These are phyloP conservation scores for Poeciliopsis presidionis DNA, from an alignment of 2,797 vertebrate genomes.

Conservation along the genomic window DNA sequence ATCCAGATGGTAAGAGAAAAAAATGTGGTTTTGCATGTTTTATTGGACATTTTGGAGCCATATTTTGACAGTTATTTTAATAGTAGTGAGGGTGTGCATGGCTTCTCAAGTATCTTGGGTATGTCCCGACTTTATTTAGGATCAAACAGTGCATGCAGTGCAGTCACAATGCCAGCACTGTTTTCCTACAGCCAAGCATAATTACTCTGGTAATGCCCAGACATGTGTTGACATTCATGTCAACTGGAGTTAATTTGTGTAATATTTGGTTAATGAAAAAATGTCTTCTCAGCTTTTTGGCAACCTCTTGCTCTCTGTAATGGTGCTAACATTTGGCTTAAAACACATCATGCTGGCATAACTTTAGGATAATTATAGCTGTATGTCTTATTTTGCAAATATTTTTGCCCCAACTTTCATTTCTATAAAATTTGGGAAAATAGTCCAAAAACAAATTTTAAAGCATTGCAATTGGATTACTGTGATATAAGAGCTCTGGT, in stretches of 20 bases:
- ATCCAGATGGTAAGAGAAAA: not conserved
- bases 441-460: conserved; percentile 9
- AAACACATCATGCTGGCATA: not conserved
- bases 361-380: not conserved
- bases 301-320: not conserved
- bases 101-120: not conserved
- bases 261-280: conserved; percentile 9
- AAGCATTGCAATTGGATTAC: conserved; percentile 2
- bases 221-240: not conserved
- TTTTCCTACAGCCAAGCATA: not conserved
- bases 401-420: not conserved
- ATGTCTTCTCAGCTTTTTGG: not conserved
- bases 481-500: conserved; percentile 16
- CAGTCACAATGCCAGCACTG: not conserved
- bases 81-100: too few species aligned
- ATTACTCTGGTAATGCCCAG: not conserved
- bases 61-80: not conserved
- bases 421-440: not conserved
- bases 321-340: not conserved
- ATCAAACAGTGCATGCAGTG: not conserved
- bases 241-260: not conserved
- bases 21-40: not conserved
- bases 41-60: not conserved
- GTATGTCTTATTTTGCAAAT: not conserved
- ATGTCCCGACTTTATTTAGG: not conserved